Evolutionary conservation across 2,797 vertebrate species (phyloP).

Genomic region (Phrynocephalus forsythii): DNA sequence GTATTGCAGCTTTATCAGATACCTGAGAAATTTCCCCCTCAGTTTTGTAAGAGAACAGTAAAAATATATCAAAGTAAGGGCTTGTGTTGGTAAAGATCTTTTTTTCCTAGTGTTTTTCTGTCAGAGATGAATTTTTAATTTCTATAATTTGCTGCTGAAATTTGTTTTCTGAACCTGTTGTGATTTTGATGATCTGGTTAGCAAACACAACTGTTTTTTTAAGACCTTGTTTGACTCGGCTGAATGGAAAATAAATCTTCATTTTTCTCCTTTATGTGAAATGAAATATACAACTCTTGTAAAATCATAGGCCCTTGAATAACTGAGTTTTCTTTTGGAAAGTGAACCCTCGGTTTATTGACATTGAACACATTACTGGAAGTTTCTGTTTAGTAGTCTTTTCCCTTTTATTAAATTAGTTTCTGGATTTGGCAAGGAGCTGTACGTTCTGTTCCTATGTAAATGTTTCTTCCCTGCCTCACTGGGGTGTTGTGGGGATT

Average conservation of each 20-base stretch:
- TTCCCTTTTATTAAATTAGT: slow-evolving; percentile 46
- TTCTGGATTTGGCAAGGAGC: slow-evolving; percentile 47
- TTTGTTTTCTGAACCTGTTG: slow-evolving; percentile 74
- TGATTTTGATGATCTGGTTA: slow-evolving; percentile 72
- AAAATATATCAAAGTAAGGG: slow-evolving; percentile 69
- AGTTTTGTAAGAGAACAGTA: slow-evolving; percentile 74
- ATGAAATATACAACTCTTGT: slow-evolving; percentile 63
- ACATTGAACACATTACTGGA: slow-evolving; percentile 70
- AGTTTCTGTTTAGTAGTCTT: slow-evolving; percentile 40
- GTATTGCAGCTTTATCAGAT: slow-evolving; percentile 58
- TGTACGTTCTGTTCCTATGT: slow-evolving; percentile 53
- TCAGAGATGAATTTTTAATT: slow-evolving; percentile 70
- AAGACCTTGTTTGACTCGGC: slow-evolving; percentile 66
- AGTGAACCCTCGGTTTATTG: slow-evolving; percentile 79
- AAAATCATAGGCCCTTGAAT: slow-evolving; percentile 77
- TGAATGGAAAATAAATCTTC: slow-evolving; percentile 83
- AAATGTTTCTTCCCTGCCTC: slow-evolving; percentile 71
- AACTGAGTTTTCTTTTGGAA: slow-evolving; percentile 72
- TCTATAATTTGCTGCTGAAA: slow-evolving; percentile 81
- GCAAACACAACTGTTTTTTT: slow-evolving; percentile 69
- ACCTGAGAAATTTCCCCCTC: slow-evolving; percentile 58
- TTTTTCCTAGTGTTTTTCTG: slow-evolving; percentile 58
- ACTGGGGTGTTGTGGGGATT: slow-evolving; percentile 71
- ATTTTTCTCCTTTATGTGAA: slow-evolving; percentile 78
- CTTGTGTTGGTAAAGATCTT: slow-evolving; percentile 57